Percentiles rank a stretch among this genome's conserved stretches.
phyloP scores from a whole-genome alignment of 2,888 invertebrate species.

The Molorchus minor region DNA sequence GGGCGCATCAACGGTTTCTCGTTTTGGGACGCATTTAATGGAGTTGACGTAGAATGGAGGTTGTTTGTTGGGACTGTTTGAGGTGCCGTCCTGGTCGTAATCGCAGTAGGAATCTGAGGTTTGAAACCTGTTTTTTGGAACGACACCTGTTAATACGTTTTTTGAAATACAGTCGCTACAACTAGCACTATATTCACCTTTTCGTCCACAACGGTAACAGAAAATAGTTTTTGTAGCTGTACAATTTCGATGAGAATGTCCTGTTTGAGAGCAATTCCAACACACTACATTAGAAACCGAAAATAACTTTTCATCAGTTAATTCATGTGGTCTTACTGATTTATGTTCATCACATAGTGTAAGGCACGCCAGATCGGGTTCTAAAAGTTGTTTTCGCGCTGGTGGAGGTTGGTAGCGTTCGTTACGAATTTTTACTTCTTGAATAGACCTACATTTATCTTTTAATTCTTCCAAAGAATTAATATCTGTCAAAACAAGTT shows the following conservation, averaged over 20 bases:
- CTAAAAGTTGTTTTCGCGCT: not conserved
- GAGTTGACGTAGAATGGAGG: no score
- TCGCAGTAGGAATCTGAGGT: no score
- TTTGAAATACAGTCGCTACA: not conserved
- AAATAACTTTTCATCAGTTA: no score
- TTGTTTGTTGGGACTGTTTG: no score
- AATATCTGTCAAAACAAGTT: not conserved
- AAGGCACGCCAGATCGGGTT: not conserved
- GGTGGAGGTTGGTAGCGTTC: not conserved
- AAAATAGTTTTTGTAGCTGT: not conserved
- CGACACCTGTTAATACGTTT: not conserved
- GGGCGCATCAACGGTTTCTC: no score
- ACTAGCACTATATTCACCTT: not conserved
- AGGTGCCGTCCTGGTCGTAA: no score
- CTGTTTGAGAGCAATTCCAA: not conserved
- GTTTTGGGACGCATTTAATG: no score
- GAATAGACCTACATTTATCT: not conserved
- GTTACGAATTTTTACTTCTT: not conserved
- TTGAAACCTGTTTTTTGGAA: no score
- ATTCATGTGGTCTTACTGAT: no score
- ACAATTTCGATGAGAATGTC: not conserved
- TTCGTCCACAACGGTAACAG: not conserved
- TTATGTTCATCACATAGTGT: not conserved
- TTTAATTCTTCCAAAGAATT: not conserved
- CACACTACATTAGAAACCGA: not conserved